Evolutionary conservation across 2,797 vertebrate species (phyloP).

Genomic region (Bucorvus abyssinicus): DNA sequence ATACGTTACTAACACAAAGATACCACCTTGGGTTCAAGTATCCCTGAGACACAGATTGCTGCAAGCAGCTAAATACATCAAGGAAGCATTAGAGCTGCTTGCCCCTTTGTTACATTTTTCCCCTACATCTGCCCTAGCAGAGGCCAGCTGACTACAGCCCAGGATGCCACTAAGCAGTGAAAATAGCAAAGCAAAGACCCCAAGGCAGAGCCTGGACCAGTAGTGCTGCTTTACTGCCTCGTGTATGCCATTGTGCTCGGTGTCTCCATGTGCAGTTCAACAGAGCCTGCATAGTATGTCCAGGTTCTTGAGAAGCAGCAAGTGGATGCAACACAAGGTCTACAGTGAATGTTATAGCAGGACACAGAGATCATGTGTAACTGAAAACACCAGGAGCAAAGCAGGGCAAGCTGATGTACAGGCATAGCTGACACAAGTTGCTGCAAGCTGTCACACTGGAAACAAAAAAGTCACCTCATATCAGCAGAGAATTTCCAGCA

Average conservation of each 20-base stretch:
- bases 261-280: not conserved
- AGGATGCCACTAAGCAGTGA: not conserved
- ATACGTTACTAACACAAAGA: not conserved
- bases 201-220: not conserved
- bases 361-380: not conserved
- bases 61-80: not conserved
- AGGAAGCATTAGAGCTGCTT: not conserved
- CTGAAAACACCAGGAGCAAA: not conserved
- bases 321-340: not conserved
- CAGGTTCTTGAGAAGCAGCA: not conserved
- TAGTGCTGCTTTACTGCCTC: not conserved
- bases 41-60: not conserved
- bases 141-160: not conserved
- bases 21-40: not conserved
- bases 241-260: accelerated
- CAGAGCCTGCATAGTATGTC: not conserved
- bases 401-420: not conserved
- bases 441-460: not conserved
- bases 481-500: not conserved
- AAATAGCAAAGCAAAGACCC: not conserved
- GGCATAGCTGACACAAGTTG: not conserved
- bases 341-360: not conserved
- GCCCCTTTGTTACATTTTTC: not conserved
- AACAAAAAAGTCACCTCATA: not conserved
- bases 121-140: not conserved